Evolutionary conservation across 2,888 invertebrate genomes (phyloP).

Genomic region (Aspidiotus rigidus): DNA sequence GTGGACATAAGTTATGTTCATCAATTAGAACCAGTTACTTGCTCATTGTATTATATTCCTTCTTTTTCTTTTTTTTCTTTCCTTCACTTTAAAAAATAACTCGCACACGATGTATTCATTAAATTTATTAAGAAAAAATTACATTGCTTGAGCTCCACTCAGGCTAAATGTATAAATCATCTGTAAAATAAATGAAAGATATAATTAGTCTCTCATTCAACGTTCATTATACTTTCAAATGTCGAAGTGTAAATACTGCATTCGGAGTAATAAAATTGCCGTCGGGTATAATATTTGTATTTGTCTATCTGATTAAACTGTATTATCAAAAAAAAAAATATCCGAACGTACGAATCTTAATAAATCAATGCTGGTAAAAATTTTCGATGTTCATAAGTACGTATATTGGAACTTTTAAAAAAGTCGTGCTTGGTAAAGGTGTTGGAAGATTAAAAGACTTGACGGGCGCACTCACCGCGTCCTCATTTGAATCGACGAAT

Average conservation of each 20-base stretch:
- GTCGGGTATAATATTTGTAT: conserved; percentile 22
- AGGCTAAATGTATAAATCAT: conserved; percentile 23
- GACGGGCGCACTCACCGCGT: no score
- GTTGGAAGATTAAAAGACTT: no score
- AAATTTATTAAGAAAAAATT: conserved; percentile 31
- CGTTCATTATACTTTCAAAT: conserved; percentile 33
- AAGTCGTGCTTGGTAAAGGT: no score
- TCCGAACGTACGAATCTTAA: neutral
- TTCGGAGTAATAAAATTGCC: conserved; percentile 24
- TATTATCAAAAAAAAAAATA: conserved; percentile 12
- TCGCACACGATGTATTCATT: conserved; percentile 17
- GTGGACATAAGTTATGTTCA: neutral
- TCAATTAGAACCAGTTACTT: conserved; percentile 31
- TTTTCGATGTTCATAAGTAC: conserved; percentile 1
- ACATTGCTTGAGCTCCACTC: conserved; percentile 22
- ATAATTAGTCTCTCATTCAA: conserved; percentile 33
- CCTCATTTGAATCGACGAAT: no score
- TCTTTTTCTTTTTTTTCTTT: conserved; percentile 24
- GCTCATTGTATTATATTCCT: conserved; percentile 18
- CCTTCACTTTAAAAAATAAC: conserved; percentile 18
- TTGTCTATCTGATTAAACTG: conserved; percentile 32
- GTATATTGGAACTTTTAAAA: no score
- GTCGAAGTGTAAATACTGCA: conserved; percentile 28
- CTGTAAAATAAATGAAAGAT: conserved; percentile 29
- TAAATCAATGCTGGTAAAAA: neutral